A percentile compares a stretch with the other conserved stretches of the same genome.
phyloP scores from a whole-genome alignment of 2,113 vertebrate genomes.

The Atractosteus spatula region DNA sequence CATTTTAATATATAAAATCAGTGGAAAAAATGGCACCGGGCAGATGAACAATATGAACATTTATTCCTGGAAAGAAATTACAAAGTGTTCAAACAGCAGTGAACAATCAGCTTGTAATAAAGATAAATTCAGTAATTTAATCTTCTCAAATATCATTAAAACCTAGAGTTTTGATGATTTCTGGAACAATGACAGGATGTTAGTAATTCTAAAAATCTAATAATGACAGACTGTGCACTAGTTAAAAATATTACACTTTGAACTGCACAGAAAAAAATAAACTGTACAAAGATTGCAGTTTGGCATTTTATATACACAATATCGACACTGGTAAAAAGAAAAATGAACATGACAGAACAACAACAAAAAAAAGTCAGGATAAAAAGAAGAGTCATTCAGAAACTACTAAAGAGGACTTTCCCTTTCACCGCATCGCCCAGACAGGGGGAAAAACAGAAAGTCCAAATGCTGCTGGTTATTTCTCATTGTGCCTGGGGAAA shows the following conservation, averaged over 20 bases:
- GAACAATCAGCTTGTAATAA: constrained; percentile 63
- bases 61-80: constrained; percentile 76
- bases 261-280: constrained; percentile 35
- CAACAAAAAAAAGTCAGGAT: constrained; percentile 16
- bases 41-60: constrained; percentile 69
- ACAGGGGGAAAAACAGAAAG: too few relatives aligned
- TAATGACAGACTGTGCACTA: constrained; percentile 11
- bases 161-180: constrained; percentile 48
- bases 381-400: neutral
- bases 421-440: too few relatives aligned
- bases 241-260: constrained; percentile 33
- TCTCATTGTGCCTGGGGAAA: too few relatives aligned
- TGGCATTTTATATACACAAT: constrained; percentile 40
- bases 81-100: constrained; percentile 69
- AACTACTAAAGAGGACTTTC: neutral
- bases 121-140: constrained; percentile 40
- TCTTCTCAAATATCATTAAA: constrained; percentile 49
- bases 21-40: neutral
- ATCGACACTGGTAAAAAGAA: constrained; percentile 8
- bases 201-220: constrained; percentile 32
- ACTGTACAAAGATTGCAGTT: constrained; percentile 25
- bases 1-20: neutral
- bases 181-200: constrained; percentile 43
- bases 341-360: constrained; percentile 14
- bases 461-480: too few relatives aligned